These are phyloP conservation scores for Philopotamus ludificatus DNA, from an alignment of 1,140 invertebrate species.

Conservation along the genomic window DNA sequence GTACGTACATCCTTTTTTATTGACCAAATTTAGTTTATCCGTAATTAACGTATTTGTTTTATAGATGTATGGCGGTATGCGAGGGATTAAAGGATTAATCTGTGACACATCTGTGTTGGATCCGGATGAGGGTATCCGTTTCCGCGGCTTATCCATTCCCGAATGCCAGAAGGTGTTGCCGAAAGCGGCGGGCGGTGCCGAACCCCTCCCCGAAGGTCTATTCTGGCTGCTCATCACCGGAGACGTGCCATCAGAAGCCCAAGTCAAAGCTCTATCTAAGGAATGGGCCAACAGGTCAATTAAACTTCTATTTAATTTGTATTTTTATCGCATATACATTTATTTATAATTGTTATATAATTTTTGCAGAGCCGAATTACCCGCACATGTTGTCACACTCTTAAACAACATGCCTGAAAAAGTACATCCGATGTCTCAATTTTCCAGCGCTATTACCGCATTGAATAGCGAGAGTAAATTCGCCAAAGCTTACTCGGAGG, in stretches of 20 bases:
- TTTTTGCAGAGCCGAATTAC: conserved; percentile 66
- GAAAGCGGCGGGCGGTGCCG: conserved; percentile 78
- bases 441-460: conserved; percentile 87
- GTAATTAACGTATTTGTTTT: no score
- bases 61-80: conserved; percentile 96
- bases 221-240: conserved; percentile 96
- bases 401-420: conserved; percentile 93
- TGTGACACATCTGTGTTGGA: conserved; percentile 95
- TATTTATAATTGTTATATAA: no score
- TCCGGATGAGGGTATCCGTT: conserved; percentile 92
- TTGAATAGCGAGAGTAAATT: conserved; percentile 94
- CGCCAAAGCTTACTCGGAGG: conserved; percentile 84
- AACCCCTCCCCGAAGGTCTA: conserved; percentile 92
- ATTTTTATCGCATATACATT: not conserved
- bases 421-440: conserved; percentile 95
- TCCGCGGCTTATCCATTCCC: conserved; percentile 93
- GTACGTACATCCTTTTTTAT: conserved; percentile 52
- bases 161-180: conserved; percentile 91
- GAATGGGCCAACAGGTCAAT: conserved; percentile 83
- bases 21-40: no score
- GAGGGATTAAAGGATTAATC: conserved; percentile 91
- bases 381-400: conserved; percentile 90
- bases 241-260: conserved; percentile 81
- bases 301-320: not conserved
- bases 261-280: conserved; percentile 80